Percentiles rank a stretch among this genome's conserved stretches.
These are phyloP conservation scores for Sphaerophoria taeniata DNA, from an alignment of 2,888 invertebrate species.

Conservation along the genomic window DNA sequence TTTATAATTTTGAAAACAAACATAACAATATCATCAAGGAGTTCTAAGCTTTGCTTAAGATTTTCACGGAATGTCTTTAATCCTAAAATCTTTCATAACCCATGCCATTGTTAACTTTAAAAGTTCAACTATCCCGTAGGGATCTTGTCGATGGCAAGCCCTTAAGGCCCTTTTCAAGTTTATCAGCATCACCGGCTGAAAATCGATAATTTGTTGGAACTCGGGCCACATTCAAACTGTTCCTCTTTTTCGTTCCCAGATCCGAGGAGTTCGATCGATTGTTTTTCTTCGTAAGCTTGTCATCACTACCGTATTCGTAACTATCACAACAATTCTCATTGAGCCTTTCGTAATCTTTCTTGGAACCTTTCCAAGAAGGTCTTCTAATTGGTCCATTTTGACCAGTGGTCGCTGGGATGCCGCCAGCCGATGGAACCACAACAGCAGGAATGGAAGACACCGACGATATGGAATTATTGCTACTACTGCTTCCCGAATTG, in stretches of 20 bases:
- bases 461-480: slow-evolving; percentile 58
- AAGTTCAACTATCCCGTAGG: slow-evolving; percentile 84
- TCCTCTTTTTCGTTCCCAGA: slow-evolving; percentile 73
- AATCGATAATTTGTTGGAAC: slow-evolving; percentile 84
- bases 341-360: slow-evolving; percentile 79
- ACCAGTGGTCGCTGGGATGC: too few species aligned
- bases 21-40: slow-evolving; percentile 33
- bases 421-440: slow-evolving; percentile 24
- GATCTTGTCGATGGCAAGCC: slow-evolving; percentile 87
- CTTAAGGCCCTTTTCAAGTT: slow-evolving; percentile 84
- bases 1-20: slow-evolving; percentile 49
- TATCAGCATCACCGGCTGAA: slow-evolving; percentile 88
- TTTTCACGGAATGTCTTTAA: slow-evolving; percentile 20
- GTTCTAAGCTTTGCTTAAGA: slow-evolving; percentile 12
- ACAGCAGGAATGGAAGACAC: slow-evolving; percentile 44
- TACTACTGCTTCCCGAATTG: slow-evolving; percentile 63
- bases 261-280: slow-evolving; percentile 75
- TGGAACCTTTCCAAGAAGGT: slow-evolving; percentile 79
- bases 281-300: slow-evolving; percentile 76
- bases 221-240: slow-evolving; percentile 72
- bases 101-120: slow-evolving; percentile 51
- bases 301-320: slow-evolving; percentile 76
- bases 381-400: slow-evolving; percentile 77
- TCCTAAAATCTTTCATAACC: slow-evolving; percentile 68
- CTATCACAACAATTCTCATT: slow-evolving; percentile 78